Conservation (phyloP, 2,113 vertebrate genomes). For the rat (Rattus norvegicus) region DNA sequence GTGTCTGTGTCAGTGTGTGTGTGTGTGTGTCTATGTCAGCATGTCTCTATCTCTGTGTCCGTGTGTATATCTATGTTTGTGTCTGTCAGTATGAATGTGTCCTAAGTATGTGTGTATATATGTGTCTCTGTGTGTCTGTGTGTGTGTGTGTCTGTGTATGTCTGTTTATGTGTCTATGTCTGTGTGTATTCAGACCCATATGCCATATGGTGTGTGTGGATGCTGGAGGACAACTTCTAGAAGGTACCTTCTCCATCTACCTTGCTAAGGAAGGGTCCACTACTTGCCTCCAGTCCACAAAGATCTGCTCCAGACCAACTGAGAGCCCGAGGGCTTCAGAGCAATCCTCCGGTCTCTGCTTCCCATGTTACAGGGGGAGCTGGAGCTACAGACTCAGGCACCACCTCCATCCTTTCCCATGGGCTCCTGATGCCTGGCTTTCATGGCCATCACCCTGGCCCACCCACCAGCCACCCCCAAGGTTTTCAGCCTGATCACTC, state of each 20-base stretch:
- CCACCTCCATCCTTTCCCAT: no score
- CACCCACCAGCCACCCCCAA: not conserved
- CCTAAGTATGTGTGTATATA: no score
- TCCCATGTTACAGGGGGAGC: not conserved
- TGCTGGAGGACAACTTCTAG: not conserved
- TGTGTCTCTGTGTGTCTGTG: no score
- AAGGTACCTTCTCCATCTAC: not conserved
- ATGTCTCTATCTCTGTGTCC: no score
- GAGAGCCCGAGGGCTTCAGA: not conserved
- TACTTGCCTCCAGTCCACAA: not conserved
- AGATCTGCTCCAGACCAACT: not conserved
- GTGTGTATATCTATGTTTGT: no score
- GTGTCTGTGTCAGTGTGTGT: no score
- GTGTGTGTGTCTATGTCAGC: no score
- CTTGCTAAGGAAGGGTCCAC: not conserved
- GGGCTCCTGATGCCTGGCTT: not conserved
- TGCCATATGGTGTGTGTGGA: no score
- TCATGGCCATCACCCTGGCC: not conserved
- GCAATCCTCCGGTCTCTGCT: not conserved
- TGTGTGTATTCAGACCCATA: no score
- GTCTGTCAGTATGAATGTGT: no score
- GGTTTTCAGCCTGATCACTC: fast-evolving
- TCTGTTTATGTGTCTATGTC: no score
- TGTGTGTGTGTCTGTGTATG: no score
- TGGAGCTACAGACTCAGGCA: not conserved